Percentiles rank a stretch among this genome's conserved stretches.
Conservation (phyloP, 35 echinoderm and acorn worm species). For the Antedon bifida region DNA sequence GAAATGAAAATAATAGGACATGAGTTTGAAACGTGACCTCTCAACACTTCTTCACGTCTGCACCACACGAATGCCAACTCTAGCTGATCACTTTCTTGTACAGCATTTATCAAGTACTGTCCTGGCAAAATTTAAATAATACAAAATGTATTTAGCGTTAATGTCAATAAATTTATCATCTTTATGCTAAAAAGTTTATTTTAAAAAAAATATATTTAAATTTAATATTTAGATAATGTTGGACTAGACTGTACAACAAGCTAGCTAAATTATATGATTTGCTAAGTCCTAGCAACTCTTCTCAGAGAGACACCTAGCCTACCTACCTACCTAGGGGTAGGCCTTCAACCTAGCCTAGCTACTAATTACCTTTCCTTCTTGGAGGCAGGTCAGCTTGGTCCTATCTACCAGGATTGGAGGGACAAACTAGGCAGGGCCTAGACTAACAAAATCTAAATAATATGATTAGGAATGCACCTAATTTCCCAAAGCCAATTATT, state of each 20-base stretch:
- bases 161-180: no score
- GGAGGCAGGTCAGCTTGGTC: background rate
- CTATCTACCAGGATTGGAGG: no score
- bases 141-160: no score
- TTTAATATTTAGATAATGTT: no score
- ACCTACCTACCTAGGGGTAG: no score
- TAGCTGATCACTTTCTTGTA: conserved; percentile 52
- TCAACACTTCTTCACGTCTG: conserved; percentile 29
- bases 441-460: background rate
- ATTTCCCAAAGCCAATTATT: conserved; percentile 1
- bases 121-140: conserved; percentile 14
- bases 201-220: no score
- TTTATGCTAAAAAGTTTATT: no score
- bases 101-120: conserved; percentile 57
- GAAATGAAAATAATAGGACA: background rate
- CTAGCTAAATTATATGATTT: no score
- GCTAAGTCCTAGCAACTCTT: no score
- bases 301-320: no score
- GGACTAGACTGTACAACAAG: no score
- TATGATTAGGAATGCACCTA: background rate
- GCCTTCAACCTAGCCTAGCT: background rate
- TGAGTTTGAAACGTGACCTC: conserved; percentile 26
- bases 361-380: no score
- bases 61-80: conserved; percentile 94
- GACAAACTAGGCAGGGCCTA: background rate